Base-by-base conservation (phyloP, 1,140 invertebrate species). In the Penaeus vannamei region DNA sequence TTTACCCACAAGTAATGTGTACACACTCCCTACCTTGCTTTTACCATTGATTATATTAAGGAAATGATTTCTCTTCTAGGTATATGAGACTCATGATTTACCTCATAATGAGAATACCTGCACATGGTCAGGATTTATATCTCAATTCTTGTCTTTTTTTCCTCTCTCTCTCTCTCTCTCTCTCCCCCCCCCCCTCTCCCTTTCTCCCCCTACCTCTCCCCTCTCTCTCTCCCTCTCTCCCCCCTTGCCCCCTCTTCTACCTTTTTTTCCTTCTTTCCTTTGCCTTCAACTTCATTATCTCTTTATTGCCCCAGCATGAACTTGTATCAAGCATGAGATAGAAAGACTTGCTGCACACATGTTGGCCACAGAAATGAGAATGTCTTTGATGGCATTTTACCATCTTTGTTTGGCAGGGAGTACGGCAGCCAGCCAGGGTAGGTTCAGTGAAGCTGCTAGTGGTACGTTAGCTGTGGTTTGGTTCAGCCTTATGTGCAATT, bases 401-500 rank as follows among this genome's bases (percentile, higher is more conserved):
- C 61, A 64, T 61, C n/a, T 42, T 61, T 61, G 53, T 87, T 76
- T 61, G 79, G 61, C 29, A 61, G 79, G 86, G 64, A 46, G 36
- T 69, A 60, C 61, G 85, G 85, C 59, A 80, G 76, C 61, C 86
- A 81, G 86, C 86, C 62, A 81, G 77, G 86, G 80, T 84, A 84
- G 83, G 62, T 84, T 64, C 84, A 86, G 84, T 86, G 84, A 79
- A 86, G 84, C 72, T 72, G 69, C 82, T 83, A 77, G 61, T 83
- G 72, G 86, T 66, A 84, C 46, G 87, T 89, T 84, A 81, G 76
- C 83, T 85, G 84, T 80, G 84, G 84, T 90, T 90, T 14, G 77
- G 88, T 82, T 85, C 88, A 86, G 84, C 88, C 88, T 90, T 86
- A 90, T 90, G 88, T 90, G 88, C 88, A 90, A 90, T 90, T 90